Evolutionary conservation across 2,888 invertebrate species (phyloP).

Genomic region (Lutraria lutraria): DNA sequence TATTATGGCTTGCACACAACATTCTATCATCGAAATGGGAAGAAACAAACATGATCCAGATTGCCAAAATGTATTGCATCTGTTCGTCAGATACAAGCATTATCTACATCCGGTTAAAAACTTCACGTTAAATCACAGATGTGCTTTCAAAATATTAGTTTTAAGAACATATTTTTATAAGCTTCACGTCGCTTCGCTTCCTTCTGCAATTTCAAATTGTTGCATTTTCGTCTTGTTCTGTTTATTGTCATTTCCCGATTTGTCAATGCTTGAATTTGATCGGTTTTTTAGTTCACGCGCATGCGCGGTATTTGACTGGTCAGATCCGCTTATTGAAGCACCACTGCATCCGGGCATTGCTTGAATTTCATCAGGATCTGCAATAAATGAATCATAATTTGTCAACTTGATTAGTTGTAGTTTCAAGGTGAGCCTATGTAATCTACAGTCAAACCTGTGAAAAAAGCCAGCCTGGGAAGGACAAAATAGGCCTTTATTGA

Average conservation of each 20-base stretch:
- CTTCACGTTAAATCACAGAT: background rate
- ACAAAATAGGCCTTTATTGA: too few species aligned
- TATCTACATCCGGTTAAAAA: slow-evolving; percentile 15
- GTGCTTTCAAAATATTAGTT: slow-evolving; percentile 15
- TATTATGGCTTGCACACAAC: background rate
- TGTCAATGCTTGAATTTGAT: background rate
- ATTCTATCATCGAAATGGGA: background rate
- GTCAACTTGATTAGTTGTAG: too few species aligned
- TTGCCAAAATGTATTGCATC: background rate
- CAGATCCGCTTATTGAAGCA: background rate
- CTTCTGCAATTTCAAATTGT: slow-evolving; percentile 10
- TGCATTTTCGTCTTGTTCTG: slow-evolving; percentile 7
- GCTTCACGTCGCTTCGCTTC: background rate
- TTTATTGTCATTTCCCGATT: background rate
- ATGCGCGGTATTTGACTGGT: background rate
- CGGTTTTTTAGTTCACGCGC: background rate
- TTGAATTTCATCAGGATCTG: slow-evolving; percentile 21
- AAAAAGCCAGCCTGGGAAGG: too few species aligned
- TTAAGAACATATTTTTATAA: background rate
- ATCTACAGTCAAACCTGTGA: too few species aligned
- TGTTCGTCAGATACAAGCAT: slow-evolving; percentile 3
- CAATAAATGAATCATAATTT: background rate
- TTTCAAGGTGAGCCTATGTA: too few species aligned
- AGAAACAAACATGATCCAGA: slow-evolving; percentile 20
- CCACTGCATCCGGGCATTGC: slow-evolving; percentile 28